Conservation (phyloP, 2,113 vertebrate genomes). For the Myrmecobius fasciatus region DNA sequence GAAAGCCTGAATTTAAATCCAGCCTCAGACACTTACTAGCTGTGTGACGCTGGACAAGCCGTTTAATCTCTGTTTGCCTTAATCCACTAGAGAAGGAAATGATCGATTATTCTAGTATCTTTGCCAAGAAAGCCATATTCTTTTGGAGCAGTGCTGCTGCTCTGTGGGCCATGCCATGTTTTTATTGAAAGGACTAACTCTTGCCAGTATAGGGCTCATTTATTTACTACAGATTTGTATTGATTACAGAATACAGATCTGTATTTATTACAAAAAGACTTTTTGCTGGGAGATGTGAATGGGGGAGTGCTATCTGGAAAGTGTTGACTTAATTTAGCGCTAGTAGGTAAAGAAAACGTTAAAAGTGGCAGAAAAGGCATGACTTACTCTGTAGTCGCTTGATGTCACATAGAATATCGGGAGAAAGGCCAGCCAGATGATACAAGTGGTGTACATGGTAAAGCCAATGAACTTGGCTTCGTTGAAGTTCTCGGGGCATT, state of each 20-base stretch:
- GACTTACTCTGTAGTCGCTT: conserved; percentile 98
- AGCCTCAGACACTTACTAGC: background rate
- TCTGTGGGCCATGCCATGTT: background rate
- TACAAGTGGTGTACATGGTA: conserved; percentile 99
- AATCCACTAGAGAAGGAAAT: background rate
- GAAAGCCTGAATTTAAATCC: background rate
- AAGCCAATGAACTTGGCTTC: conserved; percentile 99
- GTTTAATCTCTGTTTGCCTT: background rate
- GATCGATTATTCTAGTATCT: background rate
- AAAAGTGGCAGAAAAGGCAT: conserved; percentile 42
- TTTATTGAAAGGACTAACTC: background rate
- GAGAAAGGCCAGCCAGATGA: conserved; percentile 99
- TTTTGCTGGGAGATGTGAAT: conserved; percentile 36
- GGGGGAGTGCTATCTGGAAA: background rate
- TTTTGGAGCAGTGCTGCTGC: background rate
- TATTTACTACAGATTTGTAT: too few species aligned
- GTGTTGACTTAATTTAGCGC: background rate
- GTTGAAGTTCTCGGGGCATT: conserved; percentile 99
- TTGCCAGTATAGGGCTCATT: background rate
- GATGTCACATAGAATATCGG: conserved; percentile 99
- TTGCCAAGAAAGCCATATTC: background rate
- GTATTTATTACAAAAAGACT: conserved; percentile 33
- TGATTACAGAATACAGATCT: too few species aligned
- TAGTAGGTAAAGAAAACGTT: background rate
- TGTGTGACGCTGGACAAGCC: too few species aligned